These are phyloP conservation scores for Drosophila obscura DNA, from an alignment of 1,140 invertebrate species.

Conservation along the genomic window DNA sequence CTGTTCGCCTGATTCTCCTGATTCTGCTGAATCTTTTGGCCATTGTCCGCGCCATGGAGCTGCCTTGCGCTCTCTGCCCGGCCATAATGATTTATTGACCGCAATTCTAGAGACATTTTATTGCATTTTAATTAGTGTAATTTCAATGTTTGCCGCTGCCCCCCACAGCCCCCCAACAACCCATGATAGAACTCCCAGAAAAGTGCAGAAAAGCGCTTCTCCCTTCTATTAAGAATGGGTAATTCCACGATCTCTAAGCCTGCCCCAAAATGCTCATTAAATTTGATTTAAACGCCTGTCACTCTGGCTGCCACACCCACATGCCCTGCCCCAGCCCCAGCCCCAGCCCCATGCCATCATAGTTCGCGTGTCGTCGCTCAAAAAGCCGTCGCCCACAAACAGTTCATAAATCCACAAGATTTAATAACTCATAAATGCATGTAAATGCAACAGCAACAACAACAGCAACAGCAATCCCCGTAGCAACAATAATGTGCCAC, in stretches of 20 bases:
- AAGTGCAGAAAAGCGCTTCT: neutral
- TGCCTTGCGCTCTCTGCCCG: conserved; percentile 12
- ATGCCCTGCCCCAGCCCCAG: too few species aligned
- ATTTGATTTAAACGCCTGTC: conserved; percentile 63
- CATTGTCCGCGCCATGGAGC: conserved; percentile 15
- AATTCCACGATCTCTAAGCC: conserved; percentile 8
- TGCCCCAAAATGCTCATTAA: conserved; percentile 56
- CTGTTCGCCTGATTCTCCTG: too few species aligned
- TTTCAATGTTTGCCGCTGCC: conserved; percentile 68
- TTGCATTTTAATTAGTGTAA: conserved; percentile 82
- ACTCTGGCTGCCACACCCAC: conserved; percentile 48
- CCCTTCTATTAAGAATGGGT: neutral
- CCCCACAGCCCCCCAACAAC: conserved; percentile 6
- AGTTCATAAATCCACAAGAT: conserved; percentile 69
- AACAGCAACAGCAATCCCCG: conserved; percentile 35
- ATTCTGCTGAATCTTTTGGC: neutral
- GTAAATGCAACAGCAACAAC: conserved; percentile 56
- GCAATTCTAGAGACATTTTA: conserved; percentile 75
- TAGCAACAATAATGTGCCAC: conserved; percentile 62
- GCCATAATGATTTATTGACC: conserved; percentile 76
- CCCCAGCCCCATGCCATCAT: conserved; percentile 23
- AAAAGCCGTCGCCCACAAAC: conserved; percentile 51
- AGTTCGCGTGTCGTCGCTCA: conserved; percentile 70
- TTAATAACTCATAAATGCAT: conserved; percentile 78
- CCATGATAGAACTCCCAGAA: conserved; percentile 30